Evolutionary conservation across 64 coral and sea anemone genomes (phyloP).

Genomic region (Hydrozoanthus tunicans): DNA sequence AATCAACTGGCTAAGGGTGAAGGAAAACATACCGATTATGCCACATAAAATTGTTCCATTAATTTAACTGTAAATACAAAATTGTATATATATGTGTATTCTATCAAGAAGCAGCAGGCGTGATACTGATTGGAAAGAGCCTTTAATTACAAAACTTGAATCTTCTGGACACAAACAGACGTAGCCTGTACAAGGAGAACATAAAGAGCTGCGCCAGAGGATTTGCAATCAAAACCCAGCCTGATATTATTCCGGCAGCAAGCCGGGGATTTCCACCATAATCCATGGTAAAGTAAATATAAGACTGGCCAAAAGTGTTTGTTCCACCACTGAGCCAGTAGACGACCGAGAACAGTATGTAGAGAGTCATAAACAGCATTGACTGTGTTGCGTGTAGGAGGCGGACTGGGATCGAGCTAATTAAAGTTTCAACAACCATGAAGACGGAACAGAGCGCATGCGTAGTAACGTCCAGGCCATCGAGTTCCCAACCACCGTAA

Average conservation of each 20-base stretch:
- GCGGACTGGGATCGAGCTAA: slow-evolving; percentile 66
- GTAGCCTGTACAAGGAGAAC: slow-evolving; percentile 54
- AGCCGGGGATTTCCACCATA: slow-evolving; percentile 38
- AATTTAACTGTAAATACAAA: too few relatives aligned
- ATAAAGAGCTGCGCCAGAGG: slow-evolving; percentile 61
- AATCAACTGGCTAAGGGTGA: too few relatives aligned
- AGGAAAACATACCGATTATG: too few relatives aligned
- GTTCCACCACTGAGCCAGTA: slow-evolving; percentile 70
- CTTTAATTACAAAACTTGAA: too few relatives aligned
- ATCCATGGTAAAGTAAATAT: slow-evolving; percentile 73
- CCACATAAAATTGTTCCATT: too few relatives aligned
- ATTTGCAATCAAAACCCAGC: slow-evolving; percentile 33
- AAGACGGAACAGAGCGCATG: slow-evolving; percentile 75
- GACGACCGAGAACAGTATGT: slow-evolving; percentile 59
- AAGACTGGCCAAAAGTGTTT: slow-evolving; percentile 8
- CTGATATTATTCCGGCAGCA: slow-evolving; percentile 13
- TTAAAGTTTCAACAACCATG: slow-evolving; percentile 62
- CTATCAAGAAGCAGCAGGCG: too few relatives aligned
- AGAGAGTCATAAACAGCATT: slow-evolving; percentile 56
- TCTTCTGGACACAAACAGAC: background rate
- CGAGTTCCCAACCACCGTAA: slow-evolving; percentile 44
- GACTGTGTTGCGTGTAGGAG: slow-evolving; percentile 67
- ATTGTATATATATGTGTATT: too few relatives aligned
- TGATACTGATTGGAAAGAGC: too few relatives aligned
- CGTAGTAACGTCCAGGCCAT: slow-evolving; percentile 54